Conservation (phyloP, 2,797 vertebrate genomes). For the Melanotaenia boesemani region DNA sequence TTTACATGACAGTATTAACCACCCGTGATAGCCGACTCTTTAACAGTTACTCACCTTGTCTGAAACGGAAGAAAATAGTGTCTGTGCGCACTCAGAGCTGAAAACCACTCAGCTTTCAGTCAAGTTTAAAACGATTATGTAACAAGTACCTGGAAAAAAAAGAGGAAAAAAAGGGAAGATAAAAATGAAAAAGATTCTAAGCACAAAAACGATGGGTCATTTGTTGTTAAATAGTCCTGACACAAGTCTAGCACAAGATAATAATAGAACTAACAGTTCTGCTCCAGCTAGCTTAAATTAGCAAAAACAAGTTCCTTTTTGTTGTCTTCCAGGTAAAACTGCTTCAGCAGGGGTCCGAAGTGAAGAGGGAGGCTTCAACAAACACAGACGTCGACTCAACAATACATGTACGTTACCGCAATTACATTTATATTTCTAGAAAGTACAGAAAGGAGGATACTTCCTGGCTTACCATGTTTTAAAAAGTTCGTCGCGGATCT, state of each 20-base stretch:
- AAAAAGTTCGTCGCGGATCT: neutral
- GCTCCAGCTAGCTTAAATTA: constrained; percentile 7
- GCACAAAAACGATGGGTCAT: neutral
- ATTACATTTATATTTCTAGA: accelerated
- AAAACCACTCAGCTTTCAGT: constrained; percentile 26
- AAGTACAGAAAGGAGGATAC: neutral
- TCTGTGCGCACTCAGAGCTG: constrained; percentile 41
- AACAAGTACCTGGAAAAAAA: neutral
- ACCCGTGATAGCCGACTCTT: neutral
- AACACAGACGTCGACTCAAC: neutral
- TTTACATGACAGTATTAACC: too few relatives aligned
- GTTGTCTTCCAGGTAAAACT: constrained; percentile 47
- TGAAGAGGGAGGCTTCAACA: neutral
- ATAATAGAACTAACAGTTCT: neutral
- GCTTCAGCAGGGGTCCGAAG: neutral
- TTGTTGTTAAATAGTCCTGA: neutral
- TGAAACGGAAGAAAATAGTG: neutral
- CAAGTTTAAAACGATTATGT: neutral
- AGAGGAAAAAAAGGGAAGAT: neutral
- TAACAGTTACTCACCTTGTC: constrained; percentile 47
- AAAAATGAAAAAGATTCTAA: neutral
- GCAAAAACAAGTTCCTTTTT: constrained; percentile 20
- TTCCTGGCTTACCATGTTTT: constrained; percentile 39
- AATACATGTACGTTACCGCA: neutral
- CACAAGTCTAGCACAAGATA: neutral